Evolutionary conservation across 1,140 invertebrate genomes (phyloP).

Genomic region (Tetranychus urticae): DNA sequence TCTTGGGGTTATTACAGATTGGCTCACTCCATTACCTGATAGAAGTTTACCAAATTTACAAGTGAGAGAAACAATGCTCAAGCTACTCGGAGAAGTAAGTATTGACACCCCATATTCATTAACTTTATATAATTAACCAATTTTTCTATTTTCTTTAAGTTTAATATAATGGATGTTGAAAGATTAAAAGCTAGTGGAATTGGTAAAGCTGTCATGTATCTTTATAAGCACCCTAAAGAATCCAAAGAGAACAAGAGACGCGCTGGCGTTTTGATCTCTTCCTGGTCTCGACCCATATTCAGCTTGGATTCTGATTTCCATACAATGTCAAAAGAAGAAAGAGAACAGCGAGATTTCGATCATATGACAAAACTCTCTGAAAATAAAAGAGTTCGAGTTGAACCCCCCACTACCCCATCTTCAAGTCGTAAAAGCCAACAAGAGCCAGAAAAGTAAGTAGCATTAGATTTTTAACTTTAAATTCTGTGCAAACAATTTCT

Average conservation of each 20-base stretch:
- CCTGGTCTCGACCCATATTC: slow-evolving; percentile 91
- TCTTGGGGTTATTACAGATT: slow-evolving; percentile 74
- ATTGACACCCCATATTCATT: not conserved
- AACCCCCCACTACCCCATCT: slow-evolving; percentile 11
- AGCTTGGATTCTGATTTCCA: slow-evolving; percentile 88
- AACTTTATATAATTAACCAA: not conserved
- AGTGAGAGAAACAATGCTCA: slow-evolving; percentile 69
- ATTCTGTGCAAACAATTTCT: not conserved
- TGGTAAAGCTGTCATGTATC: slow-evolving; percentile 74
- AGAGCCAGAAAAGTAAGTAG: not conserved
- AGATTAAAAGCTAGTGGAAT: slow-evolving; percentile 81
- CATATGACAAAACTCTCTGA: slow-evolving; percentile 41
- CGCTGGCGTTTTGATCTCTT: slow-evolving; percentile 75
- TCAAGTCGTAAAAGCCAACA: slow-evolving; percentile 14
- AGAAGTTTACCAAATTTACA: slow-evolving; percentile 72
- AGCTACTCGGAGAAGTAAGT: slow-evolving; percentile 58
- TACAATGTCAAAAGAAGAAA: slow-evolving; percentile 31
- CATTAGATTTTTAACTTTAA: no score
- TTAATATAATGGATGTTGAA: slow-evolving; percentile 63
- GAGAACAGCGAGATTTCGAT: slow-evolving; percentile 68
- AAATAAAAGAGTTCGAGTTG: not conserved
- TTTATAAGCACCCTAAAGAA: slow-evolving; percentile 96
- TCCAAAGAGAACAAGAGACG: slow-evolving; percentile 72
- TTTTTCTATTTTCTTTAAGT: slow-evolving; percentile 31
- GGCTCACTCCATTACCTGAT: slow-evolving; percentile 93